Percentiles rank a stretch among this genome's conserved stretches.
Evolutionary conservation across 2,113 vertebrate species (phyloP).

Genomic region (Podarcis cretensis): DNA sequence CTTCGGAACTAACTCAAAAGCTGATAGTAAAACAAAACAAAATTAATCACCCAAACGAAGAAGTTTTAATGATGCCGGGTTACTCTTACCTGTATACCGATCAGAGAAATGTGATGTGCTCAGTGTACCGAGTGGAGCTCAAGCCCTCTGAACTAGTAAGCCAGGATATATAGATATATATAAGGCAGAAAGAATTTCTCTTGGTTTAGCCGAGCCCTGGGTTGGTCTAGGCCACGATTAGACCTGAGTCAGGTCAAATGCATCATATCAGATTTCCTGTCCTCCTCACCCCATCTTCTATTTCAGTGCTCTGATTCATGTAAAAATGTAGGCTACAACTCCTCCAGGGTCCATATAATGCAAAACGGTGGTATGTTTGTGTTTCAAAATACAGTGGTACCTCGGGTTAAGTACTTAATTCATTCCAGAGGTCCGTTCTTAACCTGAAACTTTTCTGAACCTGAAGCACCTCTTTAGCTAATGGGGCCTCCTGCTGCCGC

Average conservation of each 20-base stretch:
- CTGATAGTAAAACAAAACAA: slow-evolving; percentile 66
- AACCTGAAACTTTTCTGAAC: too few species aligned
- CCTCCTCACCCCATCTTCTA: slow-evolving; percentile 29
- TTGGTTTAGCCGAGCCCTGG: background rate
- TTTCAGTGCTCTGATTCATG: slow-evolving; percentile 9
- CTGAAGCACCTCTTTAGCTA: too few species aligned
- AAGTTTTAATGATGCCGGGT: background rate
- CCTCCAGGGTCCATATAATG: slow-evolving; percentile 26
- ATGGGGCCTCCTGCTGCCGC: too few species aligned
- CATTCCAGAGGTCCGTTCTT: too few species aligned
- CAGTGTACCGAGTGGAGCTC: background rate
- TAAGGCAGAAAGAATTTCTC: background rate
- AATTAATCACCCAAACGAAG: slow-evolving; percentile 51
- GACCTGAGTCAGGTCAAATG: slow-evolving; percentile 35
- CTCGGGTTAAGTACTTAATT: too few species aligned
- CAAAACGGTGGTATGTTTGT: slow-evolving; percentile 37
- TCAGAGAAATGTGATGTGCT: slow-evolving; percentile 22
- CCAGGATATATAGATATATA: background rate
- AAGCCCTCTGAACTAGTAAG: background rate
- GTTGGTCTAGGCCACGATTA: background rate
- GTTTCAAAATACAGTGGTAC: background rate
- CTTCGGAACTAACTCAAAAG: slow-evolving; percentile 71
- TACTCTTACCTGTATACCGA: slow-evolving; percentile 47
- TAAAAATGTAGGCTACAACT: background rate
- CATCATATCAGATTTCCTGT: slow-evolving; percentile 40